phyloP scores from a whole-genome alignment of 2,113 vertebrate species.

The Malurus alboscapulatus region DNA sequence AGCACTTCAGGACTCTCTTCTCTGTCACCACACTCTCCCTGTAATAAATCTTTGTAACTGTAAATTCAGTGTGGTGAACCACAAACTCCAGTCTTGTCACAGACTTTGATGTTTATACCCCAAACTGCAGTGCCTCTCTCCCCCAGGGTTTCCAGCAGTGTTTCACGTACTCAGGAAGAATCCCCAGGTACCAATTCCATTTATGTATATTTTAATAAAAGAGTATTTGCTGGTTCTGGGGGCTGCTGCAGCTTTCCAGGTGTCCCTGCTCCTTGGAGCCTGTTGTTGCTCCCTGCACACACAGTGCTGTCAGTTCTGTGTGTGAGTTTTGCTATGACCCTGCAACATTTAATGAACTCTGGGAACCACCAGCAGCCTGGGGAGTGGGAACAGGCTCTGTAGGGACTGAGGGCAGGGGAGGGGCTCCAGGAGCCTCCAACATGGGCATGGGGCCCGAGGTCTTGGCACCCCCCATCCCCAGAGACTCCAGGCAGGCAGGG shows the following conservation, averaged over 20 bases:
- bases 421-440: not conserved
- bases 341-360: fast-evolving
- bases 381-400: constrained; percentile 36
- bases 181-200: not conserved
- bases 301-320: fast-evolving
- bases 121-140: not conserved
- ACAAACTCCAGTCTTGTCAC: not conserved
- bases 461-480: not conserved
- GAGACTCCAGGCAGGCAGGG: not conserved
- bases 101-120: not conserved
- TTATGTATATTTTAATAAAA: fast-evolving
- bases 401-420: too few relatives aligned
- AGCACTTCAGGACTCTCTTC: not conserved
- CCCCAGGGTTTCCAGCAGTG: too few relatives aligned
- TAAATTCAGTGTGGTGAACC: not conserved
- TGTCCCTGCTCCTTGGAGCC: not conserved
- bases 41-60: not conserved
- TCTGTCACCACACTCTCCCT: not conserved
- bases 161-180: not conserved
- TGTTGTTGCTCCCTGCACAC: fast-evolving
- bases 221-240: fast-evolving
- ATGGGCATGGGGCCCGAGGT: fast-evolving
- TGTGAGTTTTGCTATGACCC: fast-evolving
- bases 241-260: not conserved
- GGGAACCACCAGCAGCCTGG: constrained; percentile 22